phyloP scores from a whole-genome alignment of 2,113 vertebrate species.

The Noctilio leporinus region DNA sequence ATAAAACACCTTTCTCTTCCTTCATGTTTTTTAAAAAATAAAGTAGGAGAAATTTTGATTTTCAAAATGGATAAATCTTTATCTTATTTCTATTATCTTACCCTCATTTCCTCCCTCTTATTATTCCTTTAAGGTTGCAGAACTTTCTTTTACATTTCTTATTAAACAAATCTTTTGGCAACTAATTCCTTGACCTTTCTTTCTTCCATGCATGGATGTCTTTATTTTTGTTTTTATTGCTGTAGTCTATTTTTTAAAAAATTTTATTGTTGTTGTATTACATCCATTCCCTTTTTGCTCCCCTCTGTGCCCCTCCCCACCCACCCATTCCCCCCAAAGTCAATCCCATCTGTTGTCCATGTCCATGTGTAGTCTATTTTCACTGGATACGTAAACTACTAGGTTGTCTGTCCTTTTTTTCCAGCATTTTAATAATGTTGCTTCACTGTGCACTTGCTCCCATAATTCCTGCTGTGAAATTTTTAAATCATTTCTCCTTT shows the following conservation, averaged over 20 bases:
- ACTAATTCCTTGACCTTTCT: neutral
- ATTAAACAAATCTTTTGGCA: neutral
- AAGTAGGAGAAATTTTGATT: neutral
- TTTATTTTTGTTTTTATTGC: neutral
- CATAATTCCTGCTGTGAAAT: neutral
- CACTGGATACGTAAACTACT: neutral
- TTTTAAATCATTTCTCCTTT: neutral
- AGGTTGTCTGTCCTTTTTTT: neutral
- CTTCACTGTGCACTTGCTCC: neutral
- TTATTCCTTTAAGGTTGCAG: neutral
- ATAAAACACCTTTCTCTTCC: neutral
- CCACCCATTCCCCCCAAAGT: no score
- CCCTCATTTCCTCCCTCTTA: neutral
- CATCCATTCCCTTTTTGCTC: no score
- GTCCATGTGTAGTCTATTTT: neutral
- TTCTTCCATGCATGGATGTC: neutral
- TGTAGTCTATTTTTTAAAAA: no score
- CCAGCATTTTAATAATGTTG: neutral
- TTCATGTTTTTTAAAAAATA: neutral
- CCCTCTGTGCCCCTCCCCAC: no score
- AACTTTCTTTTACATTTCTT: neutral
- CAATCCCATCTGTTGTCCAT: no score
- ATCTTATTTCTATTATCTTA: neutral
- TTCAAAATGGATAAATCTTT: neutral
- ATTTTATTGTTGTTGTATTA: no score